phyloP scores from a whole-genome alignment of 2,888 invertebrate genomes.

The Bombylius discolor region DNA sequence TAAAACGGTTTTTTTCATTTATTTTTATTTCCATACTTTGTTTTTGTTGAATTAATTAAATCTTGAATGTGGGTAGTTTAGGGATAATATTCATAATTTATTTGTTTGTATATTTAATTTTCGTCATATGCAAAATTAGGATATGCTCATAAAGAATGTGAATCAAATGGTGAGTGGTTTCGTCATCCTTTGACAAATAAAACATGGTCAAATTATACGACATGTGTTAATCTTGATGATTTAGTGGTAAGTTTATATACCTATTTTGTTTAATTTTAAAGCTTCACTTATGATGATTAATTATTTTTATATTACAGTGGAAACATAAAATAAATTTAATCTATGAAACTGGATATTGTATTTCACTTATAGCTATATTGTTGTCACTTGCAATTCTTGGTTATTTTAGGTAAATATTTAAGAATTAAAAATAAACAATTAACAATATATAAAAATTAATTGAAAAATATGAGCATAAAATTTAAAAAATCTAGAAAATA shows the following conservation, averaged over 20 bases:
- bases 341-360: conserved; percentile 74
- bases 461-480: no score
- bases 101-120: no score
- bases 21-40: no score
- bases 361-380: conserved; percentile 72
- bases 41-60: no score
- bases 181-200: conserved; percentile 60
- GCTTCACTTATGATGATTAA: neutral
- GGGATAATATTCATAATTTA: no score
- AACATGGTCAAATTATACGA: conserved; percentile 85
- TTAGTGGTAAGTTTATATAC: conserved; percentile 42
- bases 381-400: conserved; percentile 68
- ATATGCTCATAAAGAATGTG: conserved; percentile 69
- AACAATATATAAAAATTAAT: no score
- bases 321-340: conserved; percentile 58
- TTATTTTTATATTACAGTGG: conserved; percentile 42
- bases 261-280: neutral
- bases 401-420: conserved; percentile 79
- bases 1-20: no score
- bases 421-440: no score
- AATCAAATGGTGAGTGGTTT: conserved; percentile 69
- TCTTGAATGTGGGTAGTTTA: no score
- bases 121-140: conserved; percentile 39
- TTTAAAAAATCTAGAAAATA: no score
- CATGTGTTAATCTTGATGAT: conserved; percentile 62